phyloP scores from a whole-genome alignment of 2,113 vertebrate genomes.

The Macquaria ambigua region DNA sequence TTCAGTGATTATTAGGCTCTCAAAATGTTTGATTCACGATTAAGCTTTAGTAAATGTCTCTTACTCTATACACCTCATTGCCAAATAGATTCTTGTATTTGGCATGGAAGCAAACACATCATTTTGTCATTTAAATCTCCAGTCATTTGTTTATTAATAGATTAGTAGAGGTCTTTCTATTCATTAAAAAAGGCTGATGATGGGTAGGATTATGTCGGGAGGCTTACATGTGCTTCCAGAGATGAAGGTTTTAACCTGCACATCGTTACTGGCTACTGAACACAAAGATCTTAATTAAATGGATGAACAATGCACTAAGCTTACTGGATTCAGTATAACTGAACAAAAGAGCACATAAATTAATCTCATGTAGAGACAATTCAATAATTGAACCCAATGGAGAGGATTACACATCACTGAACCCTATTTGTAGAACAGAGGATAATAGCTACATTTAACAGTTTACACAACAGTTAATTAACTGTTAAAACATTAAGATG shows the following conservation, averaged over 20 bases:
- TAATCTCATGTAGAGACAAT: neutral
- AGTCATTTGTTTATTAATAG: slow-evolving; percentile 11
- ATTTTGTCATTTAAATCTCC: neutral
- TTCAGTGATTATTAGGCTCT: neutral
- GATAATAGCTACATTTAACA: neutral
- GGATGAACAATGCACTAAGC: neutral
- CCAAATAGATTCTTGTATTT: neutral
- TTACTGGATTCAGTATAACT: slow-evolving; percentile 15
- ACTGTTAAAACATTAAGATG: neutral
- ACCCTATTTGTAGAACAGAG: neutral
- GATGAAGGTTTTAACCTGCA: neutral
- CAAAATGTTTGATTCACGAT: neutral
- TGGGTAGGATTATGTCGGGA: slow-evolving; percentile 9
- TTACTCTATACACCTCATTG: neutral
- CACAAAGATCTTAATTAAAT: slow-evolving; percentile 30
- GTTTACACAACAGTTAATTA: neutral
- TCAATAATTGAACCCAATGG: neutral
- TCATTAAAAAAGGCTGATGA: neutral
- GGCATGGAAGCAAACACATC: neutral
- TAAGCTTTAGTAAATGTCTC: neutral
- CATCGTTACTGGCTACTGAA: neutral
- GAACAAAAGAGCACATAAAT: neutral
- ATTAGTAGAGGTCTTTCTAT: neutral
- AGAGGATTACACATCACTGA: neutral
- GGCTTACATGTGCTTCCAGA: neutral